These are phyloP conservation scores for Alosa alosa DNA, from an alignment of 2,113 vertebrate species.

Conservation along the genomic window DNA sequence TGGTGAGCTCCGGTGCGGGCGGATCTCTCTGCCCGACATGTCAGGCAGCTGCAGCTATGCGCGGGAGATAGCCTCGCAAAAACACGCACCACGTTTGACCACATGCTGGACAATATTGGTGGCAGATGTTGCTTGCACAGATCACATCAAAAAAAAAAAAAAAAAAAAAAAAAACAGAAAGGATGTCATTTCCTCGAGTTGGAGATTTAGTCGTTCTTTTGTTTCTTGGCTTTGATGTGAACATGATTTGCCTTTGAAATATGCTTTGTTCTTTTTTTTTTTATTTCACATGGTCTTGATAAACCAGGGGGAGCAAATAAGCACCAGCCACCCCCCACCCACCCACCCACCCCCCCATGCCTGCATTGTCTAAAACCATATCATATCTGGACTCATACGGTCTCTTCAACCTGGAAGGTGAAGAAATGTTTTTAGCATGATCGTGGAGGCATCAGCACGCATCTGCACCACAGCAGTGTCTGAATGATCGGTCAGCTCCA, in stretches of 20 bases:
- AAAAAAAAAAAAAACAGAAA: slow-evolving; percentile 29
- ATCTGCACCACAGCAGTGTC: not conserved
- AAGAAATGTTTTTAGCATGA: not conserved
- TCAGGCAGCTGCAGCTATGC: slow-evolving; percentile 67
- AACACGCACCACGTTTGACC: slow-evolving; percentile 68
- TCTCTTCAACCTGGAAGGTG: not conserved
- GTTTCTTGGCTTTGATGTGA: slow-evolving; percentile 84
- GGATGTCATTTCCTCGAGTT: slow-evolving; percentile 86
- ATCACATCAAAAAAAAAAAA: slow-evolving; percentile 67
- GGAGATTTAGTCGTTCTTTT: slow-evolving; percentile 60
- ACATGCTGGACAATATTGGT: slow-evolving; percentile 82
- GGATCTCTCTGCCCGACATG: slow-evolving; percentile 65
- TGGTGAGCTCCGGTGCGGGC: slow-evolving; percentile 27
- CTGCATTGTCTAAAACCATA: not conserved
- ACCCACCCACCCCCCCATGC: not conserved
- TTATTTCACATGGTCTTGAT: slow-evolving; percentile 83
- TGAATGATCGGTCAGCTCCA: not conserved
- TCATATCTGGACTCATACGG: not conserved
- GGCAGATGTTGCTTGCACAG: slow-evolving; percentile 82
- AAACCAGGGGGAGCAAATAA: slow-evolving; percentile 11
- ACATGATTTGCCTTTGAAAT: slow-evolving; percentile 82
- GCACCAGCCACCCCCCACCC: not conserved
- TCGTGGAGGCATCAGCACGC: not conserved
- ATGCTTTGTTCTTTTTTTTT: slow-evolving; percentile 81
- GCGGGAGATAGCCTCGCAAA: slow-evolving; percentile 23